Evolutionary conservation across 2,113 vertebrate genomes (phyloP).

Genomic region (Neoarius graeffei): DNA sequence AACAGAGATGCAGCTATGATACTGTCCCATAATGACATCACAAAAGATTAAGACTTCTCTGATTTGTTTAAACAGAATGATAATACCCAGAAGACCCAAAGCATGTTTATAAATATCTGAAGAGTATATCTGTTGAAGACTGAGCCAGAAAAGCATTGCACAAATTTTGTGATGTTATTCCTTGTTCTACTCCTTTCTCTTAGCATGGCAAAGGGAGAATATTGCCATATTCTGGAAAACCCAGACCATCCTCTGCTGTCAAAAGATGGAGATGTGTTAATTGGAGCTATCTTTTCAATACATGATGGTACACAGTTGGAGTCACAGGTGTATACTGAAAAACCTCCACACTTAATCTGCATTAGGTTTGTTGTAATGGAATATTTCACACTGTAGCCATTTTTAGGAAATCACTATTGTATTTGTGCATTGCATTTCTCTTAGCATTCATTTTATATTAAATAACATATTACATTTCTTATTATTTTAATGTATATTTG

Average conservation of each 20-base stretch:
- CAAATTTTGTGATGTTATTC: conserved; percentile 32
- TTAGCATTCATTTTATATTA: neutral
- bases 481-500: neutral
- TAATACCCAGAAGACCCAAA: neutral
- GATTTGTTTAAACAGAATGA: too few relatives aligned
- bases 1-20: neutral
- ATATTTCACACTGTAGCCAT: neutral
- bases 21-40: neutral
- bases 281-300: conserved; percentile 64
- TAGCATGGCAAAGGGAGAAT: conserved; percentile 22
- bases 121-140: neutral
- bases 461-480: neutral
- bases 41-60: too few relatives aligned
- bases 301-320: conserved; percentile 65
- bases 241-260: conserved; percentile 66
- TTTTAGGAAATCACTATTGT: neutral
- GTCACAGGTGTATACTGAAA: conserved; percentile 60
- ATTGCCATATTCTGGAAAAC: conserved; percentile 62
- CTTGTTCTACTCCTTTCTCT: neutral
- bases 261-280: conserved; percentile 60
- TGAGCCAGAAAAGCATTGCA: neutral
- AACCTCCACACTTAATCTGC: conserved; percentile 62
- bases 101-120: conserved; percentile 21
- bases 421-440: neutral
- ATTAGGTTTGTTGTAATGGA: conserved; percentile 64